phyloP scores from a whole-genome alignment of 1,140 invertebrate species.

The Micrasema longulum region DNA sequence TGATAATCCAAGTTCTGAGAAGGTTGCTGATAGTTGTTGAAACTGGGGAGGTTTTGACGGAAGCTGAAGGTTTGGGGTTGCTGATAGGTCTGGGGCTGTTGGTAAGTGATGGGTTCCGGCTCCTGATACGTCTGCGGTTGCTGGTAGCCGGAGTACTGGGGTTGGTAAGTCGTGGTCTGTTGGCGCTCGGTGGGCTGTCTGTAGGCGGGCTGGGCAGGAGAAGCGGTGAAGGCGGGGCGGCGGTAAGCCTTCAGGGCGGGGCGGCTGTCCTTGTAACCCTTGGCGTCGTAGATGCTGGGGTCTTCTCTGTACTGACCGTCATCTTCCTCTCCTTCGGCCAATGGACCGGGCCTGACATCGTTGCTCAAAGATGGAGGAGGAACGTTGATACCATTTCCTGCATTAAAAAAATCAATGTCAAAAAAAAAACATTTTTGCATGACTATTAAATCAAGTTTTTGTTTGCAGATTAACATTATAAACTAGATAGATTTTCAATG shows the following conservation, averaged over 20 bases:
- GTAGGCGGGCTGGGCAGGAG: conserved; percentile 52
- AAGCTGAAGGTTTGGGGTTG: conserved; percentile 38
- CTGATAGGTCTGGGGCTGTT: conserved; percentile 29
- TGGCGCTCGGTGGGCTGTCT: conserved; percentile 48
- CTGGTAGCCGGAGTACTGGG: conserved; percentile 22
- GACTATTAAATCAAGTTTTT: too few species aligned
- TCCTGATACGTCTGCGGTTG: conserved; percentile 44
- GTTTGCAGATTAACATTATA: too few species aligned
- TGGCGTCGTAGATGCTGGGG: conserved; percentile 77
- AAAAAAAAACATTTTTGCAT: too few species aligned
- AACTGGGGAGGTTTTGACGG: conserved; percentile 11
- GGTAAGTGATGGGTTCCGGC: conserved; percentile 56
- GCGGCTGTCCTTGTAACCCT: conserved; percentile 57
- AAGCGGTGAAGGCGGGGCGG: conserved; percentile 47
- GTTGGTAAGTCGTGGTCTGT: conserved; percentile 47
- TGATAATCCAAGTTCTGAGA: conserved; percentile 55
- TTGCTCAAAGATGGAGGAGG: conserved; percentile 77
- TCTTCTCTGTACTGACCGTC: conserved; percentile 87
- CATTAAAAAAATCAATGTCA: conserved; percentile 41
- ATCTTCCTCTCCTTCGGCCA: conserved; percentile 77
- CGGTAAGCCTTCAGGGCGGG: conserved; percentile 30
- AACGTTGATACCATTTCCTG: conserved; percentile 82
- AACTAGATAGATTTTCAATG: neutral
- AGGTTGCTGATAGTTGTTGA: conserved; percentile 56
- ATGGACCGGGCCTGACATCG: conserved; percentile 59